These are phyloP conservation scores for Verasper variegatus DNA, from an alignment of 2,113 vertebrate genomes.

Conservation along the genomic window DNA sequence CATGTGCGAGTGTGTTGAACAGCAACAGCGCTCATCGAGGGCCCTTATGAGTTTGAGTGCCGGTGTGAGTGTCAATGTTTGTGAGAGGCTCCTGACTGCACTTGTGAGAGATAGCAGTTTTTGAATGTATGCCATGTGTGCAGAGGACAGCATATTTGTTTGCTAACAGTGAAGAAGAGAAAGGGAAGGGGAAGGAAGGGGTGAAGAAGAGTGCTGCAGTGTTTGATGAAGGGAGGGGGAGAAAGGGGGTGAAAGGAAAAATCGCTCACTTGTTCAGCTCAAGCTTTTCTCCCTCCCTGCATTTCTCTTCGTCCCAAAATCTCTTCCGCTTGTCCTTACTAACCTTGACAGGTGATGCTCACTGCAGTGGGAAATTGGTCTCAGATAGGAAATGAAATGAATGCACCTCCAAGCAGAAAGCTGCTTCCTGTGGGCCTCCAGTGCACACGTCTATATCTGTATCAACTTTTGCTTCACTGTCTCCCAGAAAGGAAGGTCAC, in stretches of 20 bases:
- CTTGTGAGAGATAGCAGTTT: conserved; percentile 52
- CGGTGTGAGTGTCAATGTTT: conserved; percentile 54
- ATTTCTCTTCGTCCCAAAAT: not conserved
- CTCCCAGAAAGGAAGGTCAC: conserved; percentile 27
- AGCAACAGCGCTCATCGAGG: conserved; percentile 10
- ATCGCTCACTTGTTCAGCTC: conserved; percentile 27
- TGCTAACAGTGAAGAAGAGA: conserved; percentile 38
- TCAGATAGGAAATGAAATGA: conserved; percentile 33
- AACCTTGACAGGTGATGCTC: conserved; percentile 65
- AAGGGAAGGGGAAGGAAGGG: not conserved
- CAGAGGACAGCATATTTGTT: conserved; percentile 50
- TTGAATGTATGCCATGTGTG: conserved; percentile 56
- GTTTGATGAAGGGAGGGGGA: conserved; percentile 28
- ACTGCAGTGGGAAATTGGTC: conserved; percentile 42
- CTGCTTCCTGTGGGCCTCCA: conserved; percentile 39
- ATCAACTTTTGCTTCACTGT: conserved; percentile 6
- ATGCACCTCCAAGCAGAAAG: conserved; percentile 38
- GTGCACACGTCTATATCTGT: conserved; percentile 21
- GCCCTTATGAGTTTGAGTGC: conserved; percentile 51
- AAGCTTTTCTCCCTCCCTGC: conserved; percentile 17
- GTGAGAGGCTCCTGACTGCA: conserved; percentile 34
- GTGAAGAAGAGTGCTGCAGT: conserved; percentile 26
- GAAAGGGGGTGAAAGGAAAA: not conserved
- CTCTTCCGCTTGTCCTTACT: conserved; percentile 4
- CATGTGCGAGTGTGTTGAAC: conserved; percentile 63